phyloP scores from a whole-genome alignment of 2,888 invertebrate species.

The Thelaira solivaga region DNA sequence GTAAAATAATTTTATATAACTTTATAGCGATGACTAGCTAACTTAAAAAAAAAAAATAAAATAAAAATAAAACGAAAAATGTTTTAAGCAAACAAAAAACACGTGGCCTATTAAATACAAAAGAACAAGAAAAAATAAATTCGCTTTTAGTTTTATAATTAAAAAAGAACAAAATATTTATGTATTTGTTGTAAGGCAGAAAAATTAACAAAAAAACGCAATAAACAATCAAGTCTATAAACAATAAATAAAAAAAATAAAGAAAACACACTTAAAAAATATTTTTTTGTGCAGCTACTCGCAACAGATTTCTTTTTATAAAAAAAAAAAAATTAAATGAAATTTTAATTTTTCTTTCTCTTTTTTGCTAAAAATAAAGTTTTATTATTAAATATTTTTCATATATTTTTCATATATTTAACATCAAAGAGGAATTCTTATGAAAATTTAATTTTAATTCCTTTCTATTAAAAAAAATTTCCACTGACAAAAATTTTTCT shows the following conservation, averaged over 20 bases:
- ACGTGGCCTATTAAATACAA: constrained; percentile 54
- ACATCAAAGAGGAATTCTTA: constrained; percentile 17
- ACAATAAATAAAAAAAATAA: background rate
- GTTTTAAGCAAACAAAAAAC: constrained; percentile 24
- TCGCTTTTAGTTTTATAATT: constrained; percentile 46
- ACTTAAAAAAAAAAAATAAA: background rate
- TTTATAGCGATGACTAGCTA: constrained; percentile 30
- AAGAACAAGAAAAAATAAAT: constrained; percentile 30
- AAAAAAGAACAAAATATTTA: no score
- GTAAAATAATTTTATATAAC: background rate
- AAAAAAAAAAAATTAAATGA: no score
- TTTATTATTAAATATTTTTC: constrained; percentile 9
- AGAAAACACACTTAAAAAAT: constrained; percentile 9
- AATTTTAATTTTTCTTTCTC: constrained; percentile 7
- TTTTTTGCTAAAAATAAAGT: constrained; percentile 44
- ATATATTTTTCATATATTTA: background rate
- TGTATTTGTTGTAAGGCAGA: no score
- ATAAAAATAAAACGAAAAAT: constrained; percentile 2
- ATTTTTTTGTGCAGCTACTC: constrained; percentile 39
- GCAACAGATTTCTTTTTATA: no score
- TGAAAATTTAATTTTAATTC: constrained; percentile 12
- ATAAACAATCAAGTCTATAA: constrained; percentile 36
- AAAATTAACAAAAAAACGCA: background rate
- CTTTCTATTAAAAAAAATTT: background rate
- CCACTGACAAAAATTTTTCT: background rate